Percentiles rank a stretch among this genome's conserved stretches.
Evolutionary conservation across 2,888 invertebrate genomes (phyloP).

Genomic region (Anarsia innoxiella): DNA sequence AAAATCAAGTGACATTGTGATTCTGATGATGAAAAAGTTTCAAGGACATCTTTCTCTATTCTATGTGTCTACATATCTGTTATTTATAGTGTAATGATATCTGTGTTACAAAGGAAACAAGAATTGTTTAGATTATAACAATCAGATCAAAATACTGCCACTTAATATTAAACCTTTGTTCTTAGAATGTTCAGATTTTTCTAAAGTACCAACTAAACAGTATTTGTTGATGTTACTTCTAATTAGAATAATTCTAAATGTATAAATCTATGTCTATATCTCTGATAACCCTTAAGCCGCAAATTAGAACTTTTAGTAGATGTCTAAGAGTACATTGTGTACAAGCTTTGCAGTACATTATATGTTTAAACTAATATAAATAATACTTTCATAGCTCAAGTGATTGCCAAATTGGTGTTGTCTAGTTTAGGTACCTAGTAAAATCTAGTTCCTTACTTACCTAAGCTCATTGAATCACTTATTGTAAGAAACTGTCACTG

Average conservation of each 20-base stretch:
- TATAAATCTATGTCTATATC: constrained; percentile 18
- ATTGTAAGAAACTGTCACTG: too few species aligned
- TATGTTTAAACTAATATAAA: constrained; percentile 23
- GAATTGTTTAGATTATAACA: too few species aligned
- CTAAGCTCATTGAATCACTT: too few species aligned
- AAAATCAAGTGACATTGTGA: constrained; percentile 26
- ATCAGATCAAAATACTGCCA: too few species aligned
- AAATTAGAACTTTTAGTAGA: constrained; percentile 1
- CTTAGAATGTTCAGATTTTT: too few species aligned
- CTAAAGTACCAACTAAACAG: constrained; percentile 22
- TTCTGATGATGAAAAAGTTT: constrained; percentile 27
- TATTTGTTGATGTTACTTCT: constrained; percentile 23
- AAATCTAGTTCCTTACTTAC: constrained; percentile 16
- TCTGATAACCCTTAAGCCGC: too few species aligned
- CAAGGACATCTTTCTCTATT: constrained; percentile 34
- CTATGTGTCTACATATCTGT: constrained; percentile 30
- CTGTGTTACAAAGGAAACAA: too few species aligned
- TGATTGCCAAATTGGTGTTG: constrained; percentile 63
- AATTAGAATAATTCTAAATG: too few species aligned
- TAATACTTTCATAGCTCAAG: constrained; percentile 51
- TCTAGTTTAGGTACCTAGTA: constrained; percentile 29
- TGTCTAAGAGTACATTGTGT: constrained; percentile 9
- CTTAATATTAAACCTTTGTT: too few species aligned
- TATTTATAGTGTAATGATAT: too few species aligned
- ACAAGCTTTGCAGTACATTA: constrained; percentile 20